Percentiles rank a stretch among this genome's conserved stretches.
These are phyloP conservation scores for Puma concolor DNA, from an alignment of 2,113 vertebrate genomes.

Conservation along the genomic window DNA sequence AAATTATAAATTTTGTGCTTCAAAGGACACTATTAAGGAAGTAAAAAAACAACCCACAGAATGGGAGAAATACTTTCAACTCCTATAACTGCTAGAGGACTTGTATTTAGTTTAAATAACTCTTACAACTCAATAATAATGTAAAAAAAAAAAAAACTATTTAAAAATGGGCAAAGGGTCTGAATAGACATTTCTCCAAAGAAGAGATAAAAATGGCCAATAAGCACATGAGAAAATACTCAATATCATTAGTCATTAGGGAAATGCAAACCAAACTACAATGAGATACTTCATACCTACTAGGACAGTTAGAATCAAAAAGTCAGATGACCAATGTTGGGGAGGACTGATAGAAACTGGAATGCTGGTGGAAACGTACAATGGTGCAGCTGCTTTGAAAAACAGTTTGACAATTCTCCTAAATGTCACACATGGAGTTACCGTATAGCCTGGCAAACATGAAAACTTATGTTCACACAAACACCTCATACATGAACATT, in stretches of 20 bases:
- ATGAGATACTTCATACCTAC: neutral
- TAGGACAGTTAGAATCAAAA: neutral
- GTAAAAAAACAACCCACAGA: neutral
- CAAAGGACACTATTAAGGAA: neutral
- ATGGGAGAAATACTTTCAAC: neutral
- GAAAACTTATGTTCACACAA: neutral
- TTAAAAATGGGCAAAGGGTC: neutral
- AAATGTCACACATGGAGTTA: neutral
- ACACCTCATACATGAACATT: neutral
- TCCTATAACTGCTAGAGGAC: neutral
- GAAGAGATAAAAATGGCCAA: neutral
- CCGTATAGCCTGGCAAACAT: neutral
- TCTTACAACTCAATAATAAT: neutral
- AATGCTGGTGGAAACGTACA: neutral
- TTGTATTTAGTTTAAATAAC: neutral
- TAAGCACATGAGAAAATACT: neutral
- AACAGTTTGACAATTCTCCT: neutral
- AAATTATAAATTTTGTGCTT: neutral
- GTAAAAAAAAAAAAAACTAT: neutral
- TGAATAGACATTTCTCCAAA: neutral
- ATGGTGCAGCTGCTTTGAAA: neutral
- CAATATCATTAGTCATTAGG: neutral
- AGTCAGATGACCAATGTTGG: neutral
- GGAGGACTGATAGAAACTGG: neutral
- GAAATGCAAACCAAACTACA: neutral